A percentile compares a stretch with the other conserved stretches of the same genome.
Conservation (phyloP, 2,113 vertebrate species). For the Thamnaconus septentrionalis region DNA sequence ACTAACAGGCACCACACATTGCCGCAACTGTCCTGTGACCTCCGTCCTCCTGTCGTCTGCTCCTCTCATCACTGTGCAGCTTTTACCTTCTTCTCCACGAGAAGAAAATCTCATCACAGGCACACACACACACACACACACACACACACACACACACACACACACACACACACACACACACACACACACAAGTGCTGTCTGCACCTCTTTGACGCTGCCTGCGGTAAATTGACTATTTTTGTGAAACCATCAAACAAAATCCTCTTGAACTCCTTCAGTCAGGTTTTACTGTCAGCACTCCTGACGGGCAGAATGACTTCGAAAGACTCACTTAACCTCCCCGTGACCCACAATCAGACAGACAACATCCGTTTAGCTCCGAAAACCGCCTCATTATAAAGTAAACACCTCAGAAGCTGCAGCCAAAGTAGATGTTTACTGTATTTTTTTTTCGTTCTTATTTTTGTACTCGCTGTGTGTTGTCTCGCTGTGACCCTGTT, state of each 20-base stretch:
- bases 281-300: conserved; percentile 13
- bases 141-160: conserved; percentile 34
- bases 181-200: conserved; percentile 23
- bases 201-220: conserved; percentile 10
- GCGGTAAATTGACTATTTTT: conserved; percentile 35
- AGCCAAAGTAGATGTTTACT: no score
- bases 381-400: no score
- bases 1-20: not conserved
- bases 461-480: no score
- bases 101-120: conserved; percentile 56
- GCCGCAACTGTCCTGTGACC: conserved; percentile 36
- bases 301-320: conserved; percentile 3
- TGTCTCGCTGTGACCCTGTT: not conserved
- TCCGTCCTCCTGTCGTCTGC: conserved; percentile 20
- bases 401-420: no score
- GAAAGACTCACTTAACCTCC: conserved; percentile 44
- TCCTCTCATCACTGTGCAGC: conserved; percentile 11
- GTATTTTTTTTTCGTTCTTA: no score
- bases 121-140: conserved; percentile 38
- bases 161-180: conserved; percentile 30
- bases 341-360: conserved; percentile 29
- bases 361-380: conserved; percentile 4
- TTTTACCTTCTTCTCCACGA: conserved; percentile 26
- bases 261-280: conserved; percentile 17
- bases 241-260: conserved; percentile 35